These are phyloP conservation scores for Ammodramus savannarum DNA, from an alignment of 2,113 vertebrate genomes.

Conservation along the genomic window DNA sequence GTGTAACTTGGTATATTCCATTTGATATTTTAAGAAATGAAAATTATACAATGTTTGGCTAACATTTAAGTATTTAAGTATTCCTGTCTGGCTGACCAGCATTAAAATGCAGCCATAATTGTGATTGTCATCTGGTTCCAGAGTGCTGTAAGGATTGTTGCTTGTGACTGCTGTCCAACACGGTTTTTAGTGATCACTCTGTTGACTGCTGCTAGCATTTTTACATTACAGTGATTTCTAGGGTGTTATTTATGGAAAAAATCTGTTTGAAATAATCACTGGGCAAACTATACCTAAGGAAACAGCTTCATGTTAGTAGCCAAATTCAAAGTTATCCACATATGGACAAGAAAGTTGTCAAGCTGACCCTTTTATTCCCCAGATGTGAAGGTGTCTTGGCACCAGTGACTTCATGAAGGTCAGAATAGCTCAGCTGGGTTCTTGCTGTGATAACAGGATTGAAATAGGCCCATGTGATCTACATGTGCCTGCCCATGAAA, in stretches of 20 bases:
- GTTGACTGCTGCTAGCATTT: not conserved
- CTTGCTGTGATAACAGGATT: not conserved
- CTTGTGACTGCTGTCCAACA: not conserved
- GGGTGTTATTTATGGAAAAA: not conserved
- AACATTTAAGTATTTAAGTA: not conserved
- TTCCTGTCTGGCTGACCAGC: not conserved
- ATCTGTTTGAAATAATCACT: not conserved
- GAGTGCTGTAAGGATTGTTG: not conserved
- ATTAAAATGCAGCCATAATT: not conserved
- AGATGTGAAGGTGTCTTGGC: not conserved
- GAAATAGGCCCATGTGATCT: not conserved
- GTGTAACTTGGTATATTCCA: not conserved
- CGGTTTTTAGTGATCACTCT: not conserved
- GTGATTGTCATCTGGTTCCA: not conserved
- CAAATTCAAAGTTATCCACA: not conserved
- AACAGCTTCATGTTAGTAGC: not conserved
- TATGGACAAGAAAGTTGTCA: not conserved
- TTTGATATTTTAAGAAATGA: not conserved
- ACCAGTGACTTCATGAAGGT: not conserved
- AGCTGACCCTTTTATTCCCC: not conserved
- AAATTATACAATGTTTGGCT: not conserved
- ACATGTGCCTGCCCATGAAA: not conserved
- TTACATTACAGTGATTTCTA: not conserved
- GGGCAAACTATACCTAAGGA: not conserved
- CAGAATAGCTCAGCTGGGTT: not conserved